Evolutionary conservation across 2,888 invertebrate species (phyloP), one percentile per base, ranked within the genome.

Genomic region (Hirtodrosophila confusa): DNA sequence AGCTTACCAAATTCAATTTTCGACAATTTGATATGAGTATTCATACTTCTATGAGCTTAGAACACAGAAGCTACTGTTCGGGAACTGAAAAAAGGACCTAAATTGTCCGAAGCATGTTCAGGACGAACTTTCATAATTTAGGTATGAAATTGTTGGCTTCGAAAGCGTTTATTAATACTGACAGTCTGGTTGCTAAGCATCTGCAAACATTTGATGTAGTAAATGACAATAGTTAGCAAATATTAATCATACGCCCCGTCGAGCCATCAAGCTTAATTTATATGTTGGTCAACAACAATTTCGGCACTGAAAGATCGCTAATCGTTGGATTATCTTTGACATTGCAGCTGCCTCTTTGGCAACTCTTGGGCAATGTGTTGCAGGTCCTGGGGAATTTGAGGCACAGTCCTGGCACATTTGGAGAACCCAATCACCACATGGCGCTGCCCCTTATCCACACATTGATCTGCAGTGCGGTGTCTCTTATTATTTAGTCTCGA

Each of bases 401-500:
- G 24, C 39, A 24, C 29, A 56, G 44, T 56, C 9, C 27, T 27
- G 29, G 24, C 39, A 24, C 29, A 51, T 64, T 54, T 65, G 37
- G 33, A 4, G 29, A 23, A 40, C 10, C 9, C 23, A 24, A 33
- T 27, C 44, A n/a, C n/a, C 41, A 5, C 17, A 11, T 11, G 31
- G 24, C 23, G 10, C 24, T 11, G 1, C 36, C 31, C 17, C 27
- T 17, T 3, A 11, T 10, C 27, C 29, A 12, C 31, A 47, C 39
- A 17, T 27, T 39, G 33, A 53, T 68, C 40, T 11, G 39, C 47
- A 40, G 43, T 61, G 47, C 27, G 35, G 37, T 56, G 40, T 45
- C 48, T 47, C 54, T 50, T 61, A 62, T 75, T 78, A 75, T 66
- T 85, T 66, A 44, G 62, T 54, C 31, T 31, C 60, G 57, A 58